phyloP scores from a whole-genome alignment of 2,888 invertebrate genomes.

The Caprella mutica region DNA sequence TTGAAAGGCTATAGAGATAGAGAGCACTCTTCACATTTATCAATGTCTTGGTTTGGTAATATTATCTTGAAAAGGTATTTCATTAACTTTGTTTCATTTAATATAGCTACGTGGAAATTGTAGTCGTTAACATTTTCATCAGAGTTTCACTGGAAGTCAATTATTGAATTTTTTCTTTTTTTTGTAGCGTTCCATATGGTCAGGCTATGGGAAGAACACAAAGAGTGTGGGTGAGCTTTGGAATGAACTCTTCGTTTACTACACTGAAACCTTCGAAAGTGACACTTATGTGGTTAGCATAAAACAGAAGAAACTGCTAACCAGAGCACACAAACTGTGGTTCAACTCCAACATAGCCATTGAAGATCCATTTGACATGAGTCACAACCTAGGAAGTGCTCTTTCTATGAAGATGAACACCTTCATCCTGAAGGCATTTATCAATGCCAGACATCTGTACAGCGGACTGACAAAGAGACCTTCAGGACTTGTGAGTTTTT shows the following conservation, averaged over 20 bases:
- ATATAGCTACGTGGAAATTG: no score
- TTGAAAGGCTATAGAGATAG: slow-evolving; percentile 2
- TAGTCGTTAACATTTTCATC: no score
- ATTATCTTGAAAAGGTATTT: no score
- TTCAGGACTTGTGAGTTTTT: not conserved
- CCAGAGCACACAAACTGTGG: slow-evolving; percentile 49
- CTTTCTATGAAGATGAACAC: slow-evolving; percentile 46
- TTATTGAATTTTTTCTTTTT: no score
- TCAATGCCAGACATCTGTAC: slow-evolving; percentile 24
- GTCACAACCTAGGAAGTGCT: slow-evolving; percentile 49
- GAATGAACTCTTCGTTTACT: slow-evolving; percentile 48
- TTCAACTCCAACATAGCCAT: slow-evolving; percentile 47
- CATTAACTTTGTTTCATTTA: no score
- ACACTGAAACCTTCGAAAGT: slow-evolving; percentile 46
- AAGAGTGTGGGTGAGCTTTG: slow-evolving; percentile 45
- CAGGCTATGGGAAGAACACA: slow-evolving; percentile 42
- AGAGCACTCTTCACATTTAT: no score
- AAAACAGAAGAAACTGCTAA: slow-evolving; percentile 42
- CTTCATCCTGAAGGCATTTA: slow-evolving; percentile 35
- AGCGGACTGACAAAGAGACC: not conserved
- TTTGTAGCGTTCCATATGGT: slow-evolving; percentile 40
- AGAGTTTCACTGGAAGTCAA: no score
- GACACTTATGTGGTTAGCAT: slow-evolving; percentile 45
- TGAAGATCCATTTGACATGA: slow-evolving; percentile 52
- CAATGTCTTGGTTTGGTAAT: no score